Conservation (phyloP, 92 coral and sea anemone species). For the Ricordea florida region DNA sequence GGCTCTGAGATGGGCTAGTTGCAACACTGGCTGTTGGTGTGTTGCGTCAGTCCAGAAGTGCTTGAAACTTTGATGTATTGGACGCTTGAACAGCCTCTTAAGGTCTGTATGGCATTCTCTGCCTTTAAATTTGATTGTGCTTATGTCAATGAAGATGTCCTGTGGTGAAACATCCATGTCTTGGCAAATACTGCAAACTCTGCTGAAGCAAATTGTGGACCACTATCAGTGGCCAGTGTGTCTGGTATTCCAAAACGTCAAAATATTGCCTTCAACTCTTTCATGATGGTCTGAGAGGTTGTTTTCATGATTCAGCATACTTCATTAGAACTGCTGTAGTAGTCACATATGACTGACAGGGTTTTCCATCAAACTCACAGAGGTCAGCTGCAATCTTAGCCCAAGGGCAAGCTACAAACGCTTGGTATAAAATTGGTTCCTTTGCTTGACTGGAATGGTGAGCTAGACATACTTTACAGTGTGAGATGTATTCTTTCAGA, state of each 20-base stretch:
- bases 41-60: slow-evolving; percentile 64
- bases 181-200: slow-evolving; percentile 48
- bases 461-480: too few species aligned
- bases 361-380: slow-evolving; percentile 40
- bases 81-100: too few species aligned
- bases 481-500: not conserved
- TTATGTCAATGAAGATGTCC: slow-evolving; percentile 34
- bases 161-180: slow-evolving; percentile 53
- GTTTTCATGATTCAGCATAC: slow-evolving; percentile 16
- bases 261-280: slow-evolving; percentile 39
- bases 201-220: slow-evolving; percentile 37
- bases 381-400: slow-evolving; percentile 49
- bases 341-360: slow-evolving; percentile 33
- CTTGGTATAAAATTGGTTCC: slow-evolving; percentile 49
- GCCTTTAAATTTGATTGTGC: slow-evolving; percentile 57
- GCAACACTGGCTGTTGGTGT: slow-evolving; percentile 53
- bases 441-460: slow-evolving; percentile 29
- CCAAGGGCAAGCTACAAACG: slow-evolving; percentile 57
- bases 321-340: slow-evolving; percentile 43
- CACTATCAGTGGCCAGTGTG: slow-evolving; percentile 35
- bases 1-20: too few species aligned
- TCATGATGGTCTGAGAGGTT: slow-evolving; percentile 47
- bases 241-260: slow-evolving; percentile 45
- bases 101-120: slow-evolving; percentile 52
- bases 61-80: slow-evolving; percentile 34